These are phyloP conservation scores for Leucosticte australis DNA, from an alignment of 2,113 vertebrate genomes.

Conservation along the genomic window DNA sequence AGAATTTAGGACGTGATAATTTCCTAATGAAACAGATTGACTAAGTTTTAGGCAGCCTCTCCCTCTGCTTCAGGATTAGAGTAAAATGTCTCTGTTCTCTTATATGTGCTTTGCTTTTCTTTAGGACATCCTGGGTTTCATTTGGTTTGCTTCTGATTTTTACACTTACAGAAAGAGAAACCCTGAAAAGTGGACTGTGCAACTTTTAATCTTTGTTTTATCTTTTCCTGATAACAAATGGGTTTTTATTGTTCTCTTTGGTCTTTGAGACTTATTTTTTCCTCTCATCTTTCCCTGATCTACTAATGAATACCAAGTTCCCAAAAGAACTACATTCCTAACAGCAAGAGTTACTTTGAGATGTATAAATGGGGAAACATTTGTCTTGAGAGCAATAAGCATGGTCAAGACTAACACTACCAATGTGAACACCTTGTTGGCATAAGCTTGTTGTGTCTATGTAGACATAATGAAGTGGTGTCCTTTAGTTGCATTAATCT, in stretches of 20 bases:
- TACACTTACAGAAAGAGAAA: neutral
- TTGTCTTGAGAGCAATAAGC: neutral
- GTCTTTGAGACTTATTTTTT: neutral
- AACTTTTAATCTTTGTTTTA: neutral
- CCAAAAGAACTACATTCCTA: neutral
- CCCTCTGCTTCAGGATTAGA: neutral
- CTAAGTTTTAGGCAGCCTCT: neutral
- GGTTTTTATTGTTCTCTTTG: neutral
- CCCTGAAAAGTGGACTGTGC: neutral
- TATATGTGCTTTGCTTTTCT: neutral
- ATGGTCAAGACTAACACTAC: neutral
- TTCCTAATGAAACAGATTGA: neutral
- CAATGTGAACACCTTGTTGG: neutral
- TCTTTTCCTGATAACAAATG: neutral
- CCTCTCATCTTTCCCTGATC: neutral
- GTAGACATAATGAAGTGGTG: neutral
- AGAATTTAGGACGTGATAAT: neutral
- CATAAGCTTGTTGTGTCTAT: neutral
- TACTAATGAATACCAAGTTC: neutral
- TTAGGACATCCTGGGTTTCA: neutral
- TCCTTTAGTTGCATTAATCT: neutral
- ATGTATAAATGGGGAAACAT: neutral
- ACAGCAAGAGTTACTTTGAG: neutral
- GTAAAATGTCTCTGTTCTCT: neutral
- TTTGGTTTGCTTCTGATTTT: neutral